Evolutionary conservation across 2,888 invertebrate genomes (phyloP).

Genomic region (Tenthredo scrophulariae): DNA sequence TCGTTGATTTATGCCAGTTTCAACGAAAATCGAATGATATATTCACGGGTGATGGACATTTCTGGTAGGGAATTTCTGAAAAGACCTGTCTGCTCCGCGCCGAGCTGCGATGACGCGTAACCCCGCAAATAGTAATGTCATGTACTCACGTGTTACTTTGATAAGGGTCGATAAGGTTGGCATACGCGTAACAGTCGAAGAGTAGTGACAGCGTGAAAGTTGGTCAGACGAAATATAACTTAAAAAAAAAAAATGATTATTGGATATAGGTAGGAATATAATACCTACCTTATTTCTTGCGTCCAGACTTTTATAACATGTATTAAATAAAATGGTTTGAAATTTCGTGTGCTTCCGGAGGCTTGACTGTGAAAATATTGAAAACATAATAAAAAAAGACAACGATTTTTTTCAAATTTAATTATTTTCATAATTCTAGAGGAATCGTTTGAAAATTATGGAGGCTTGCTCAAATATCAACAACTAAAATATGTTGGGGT

Average conservation of each 20-base stretch:
- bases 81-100: background rate
- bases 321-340: background rate
- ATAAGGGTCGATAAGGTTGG: constrained; percentile 11
- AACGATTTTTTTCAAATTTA: background rate
- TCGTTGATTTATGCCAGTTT: constrained; percentile 18
- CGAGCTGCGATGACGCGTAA: background rate
- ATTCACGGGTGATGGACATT: constrained; percentile 30
- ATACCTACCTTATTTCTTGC: background rate
- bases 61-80: constrained; percentile 11
- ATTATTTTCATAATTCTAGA: background rate
- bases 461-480: background rate
- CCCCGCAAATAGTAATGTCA: background rate
- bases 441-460: background rate
- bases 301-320: background rate
- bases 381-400: too few relatives aligned
- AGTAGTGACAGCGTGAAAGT: background rate
- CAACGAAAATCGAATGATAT: background rate
- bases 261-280: too few relatives aligned
- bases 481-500: background rate
- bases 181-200: background rate
- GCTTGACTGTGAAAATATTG: too few relatives aligned
- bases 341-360: background rate
- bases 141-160: constrained; percentile 8
- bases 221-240: background rate
- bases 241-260: background rate